Percentiles rank a stretch among this genome's conserved stretches.
These are phyloP conservation scores for Pluvialis apricaria DNA, from an alignment of 2,113 vertebrate species.

Conservation along the genomic window DNA sequence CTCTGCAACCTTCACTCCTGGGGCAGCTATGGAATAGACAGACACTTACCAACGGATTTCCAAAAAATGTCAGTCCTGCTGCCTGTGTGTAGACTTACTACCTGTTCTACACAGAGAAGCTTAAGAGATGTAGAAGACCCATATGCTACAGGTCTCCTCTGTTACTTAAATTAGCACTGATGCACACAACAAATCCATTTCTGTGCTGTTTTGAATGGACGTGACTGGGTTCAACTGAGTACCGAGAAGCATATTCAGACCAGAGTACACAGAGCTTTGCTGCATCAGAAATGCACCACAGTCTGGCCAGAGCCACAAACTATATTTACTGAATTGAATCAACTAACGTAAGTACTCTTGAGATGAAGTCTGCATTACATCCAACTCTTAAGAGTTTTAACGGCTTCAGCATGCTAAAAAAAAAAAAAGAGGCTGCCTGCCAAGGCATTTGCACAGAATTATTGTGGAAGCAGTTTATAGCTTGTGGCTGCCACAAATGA, in stretches of 20 bases:
- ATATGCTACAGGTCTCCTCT: background rate
- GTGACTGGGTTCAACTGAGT: background rate
- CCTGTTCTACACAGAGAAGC: background rate
- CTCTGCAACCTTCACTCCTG: background rate
- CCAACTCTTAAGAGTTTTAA: slow-evolving; percentile 3
- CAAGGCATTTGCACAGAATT: slow-evolving; percentile 35
- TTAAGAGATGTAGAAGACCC: background rate
- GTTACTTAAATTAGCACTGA: background rate
- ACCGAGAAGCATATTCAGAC: background rate
- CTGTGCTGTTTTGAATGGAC: background rate
- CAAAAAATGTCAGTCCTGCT: background rate
- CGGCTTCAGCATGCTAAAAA: background rate
- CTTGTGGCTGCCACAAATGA: slow-evolving; percentile 12
- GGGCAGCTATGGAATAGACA: background rate
- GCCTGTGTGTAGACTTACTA: background rate
- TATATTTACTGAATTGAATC: background rate
- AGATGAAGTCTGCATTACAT: background rate
- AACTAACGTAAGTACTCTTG: background rate
- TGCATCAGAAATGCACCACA: background rate
- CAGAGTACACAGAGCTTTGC: background rate
- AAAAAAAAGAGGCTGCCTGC: background rate
- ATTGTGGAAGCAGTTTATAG: background rate
- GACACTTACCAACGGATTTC: background rate
- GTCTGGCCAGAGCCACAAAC: background rate
- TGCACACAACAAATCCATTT: background rate